These are phyloP conservation scores for Pygocentrus nattereri DNA, from an alignment of 2,797 vertebrate genomes.

Conservation along the genomic window DNA sequence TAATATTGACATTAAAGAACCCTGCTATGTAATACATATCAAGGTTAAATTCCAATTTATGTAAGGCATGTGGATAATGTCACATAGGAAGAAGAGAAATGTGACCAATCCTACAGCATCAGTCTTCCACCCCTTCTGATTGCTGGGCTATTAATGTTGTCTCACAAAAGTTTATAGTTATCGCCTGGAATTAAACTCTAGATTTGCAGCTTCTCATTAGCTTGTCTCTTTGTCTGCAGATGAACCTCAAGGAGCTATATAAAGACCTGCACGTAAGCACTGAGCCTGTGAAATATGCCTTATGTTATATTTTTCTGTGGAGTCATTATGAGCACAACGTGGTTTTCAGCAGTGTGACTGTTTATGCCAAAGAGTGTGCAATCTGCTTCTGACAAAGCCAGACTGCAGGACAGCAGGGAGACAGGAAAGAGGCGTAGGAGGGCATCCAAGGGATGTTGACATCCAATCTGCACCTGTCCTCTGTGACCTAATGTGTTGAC, in stretches of 20 bases:
- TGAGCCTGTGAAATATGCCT: neutral
- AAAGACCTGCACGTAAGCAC: neutral
- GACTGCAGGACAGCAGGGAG: conserved; percentile 45
- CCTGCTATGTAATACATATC: too few species aligned
- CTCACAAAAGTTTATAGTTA: neutral
- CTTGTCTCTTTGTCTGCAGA: neutral
- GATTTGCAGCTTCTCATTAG: neutral
- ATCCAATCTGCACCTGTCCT: conserved; percentile 53
- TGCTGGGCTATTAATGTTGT: neutral
- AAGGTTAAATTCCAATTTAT: too few species aligned
- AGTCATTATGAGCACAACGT: conserved; percentile 24
- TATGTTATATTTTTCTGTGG: conserved; percentile 9
- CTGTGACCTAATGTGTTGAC: conserved; percentile 33
- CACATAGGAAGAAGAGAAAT: neutral
- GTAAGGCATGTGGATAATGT: too few species aligned
- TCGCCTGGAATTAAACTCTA: neutral
- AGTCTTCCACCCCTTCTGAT: neutral
- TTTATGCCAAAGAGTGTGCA: conserved; percentile 29
- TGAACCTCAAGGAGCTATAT: neutral
- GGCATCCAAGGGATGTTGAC: conserved; percentile 52
- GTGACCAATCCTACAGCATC: neutral
- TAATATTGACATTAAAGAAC: too few species aligned
- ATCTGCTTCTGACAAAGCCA: conserved; percentile 33
- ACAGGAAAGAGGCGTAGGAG: conserved; percentile 40
- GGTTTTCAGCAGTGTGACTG: conserved; percentile 13